Evolutionary conservation across 1,140 invertebrate species (phyloP), one percentile per base, ranked within the genome.

Genomic region (Drosophila sturtevanti): DNA sequence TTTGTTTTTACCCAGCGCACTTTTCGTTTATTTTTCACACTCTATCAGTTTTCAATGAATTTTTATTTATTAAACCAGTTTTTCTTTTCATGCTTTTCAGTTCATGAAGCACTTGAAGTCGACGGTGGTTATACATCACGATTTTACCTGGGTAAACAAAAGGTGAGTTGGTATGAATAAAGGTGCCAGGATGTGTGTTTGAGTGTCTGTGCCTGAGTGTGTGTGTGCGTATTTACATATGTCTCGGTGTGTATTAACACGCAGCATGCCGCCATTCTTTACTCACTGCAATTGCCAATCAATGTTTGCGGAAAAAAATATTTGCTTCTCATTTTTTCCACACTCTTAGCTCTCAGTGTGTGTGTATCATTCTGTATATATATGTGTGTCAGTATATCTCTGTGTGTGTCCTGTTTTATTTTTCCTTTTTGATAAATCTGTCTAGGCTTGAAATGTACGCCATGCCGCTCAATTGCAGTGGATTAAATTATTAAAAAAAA

Each of bases 401-500:
- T 59, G 18, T 62, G 41, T 48, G 4, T 61, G 31, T 37, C 18
- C 58, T 48, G 38, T 56, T 48, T 77, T 89, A 72, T 82, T 87
- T 89, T 78, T 82, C 48, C 41, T 77, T 82, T 87, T 72, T 66
- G 71, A 89, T 87, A 87, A 89, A 87, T 89, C 77, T 82, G 84
- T 60, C 76, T 78, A 89, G 77, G 75, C 75, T 77, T 77, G 73
- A 77, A 76, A 77, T 70, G 76, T 66, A 68, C 66, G 79, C 69
- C 75, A 67, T 77, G 72, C 69, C 61, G 79, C 84, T 87, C 82
- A 87, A 87, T 87, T 87, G 75, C 82, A 89, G 76, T 80, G 84
- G 84, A 89, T 87, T 87, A 89, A 87, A 87, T 87, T 87, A 87
- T 87, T 84, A 84, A 87, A 87, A 87, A 87, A 31, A 86, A 81